Conservation (phyloP, 2,888 invertebrate species). For the Corbicula japonica region DNA sequence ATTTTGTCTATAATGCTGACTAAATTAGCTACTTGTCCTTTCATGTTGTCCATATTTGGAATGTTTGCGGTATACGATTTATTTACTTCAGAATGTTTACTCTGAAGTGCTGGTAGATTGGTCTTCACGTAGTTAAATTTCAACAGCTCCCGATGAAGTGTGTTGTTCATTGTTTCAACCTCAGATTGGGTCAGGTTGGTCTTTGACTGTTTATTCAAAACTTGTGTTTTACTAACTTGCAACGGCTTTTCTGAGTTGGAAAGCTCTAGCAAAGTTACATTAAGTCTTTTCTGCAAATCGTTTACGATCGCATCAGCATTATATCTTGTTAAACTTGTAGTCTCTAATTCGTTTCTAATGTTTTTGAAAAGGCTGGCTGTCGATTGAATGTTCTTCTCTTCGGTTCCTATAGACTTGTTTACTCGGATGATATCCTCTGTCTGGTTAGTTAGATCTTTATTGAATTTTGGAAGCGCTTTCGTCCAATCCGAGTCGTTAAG, state of each 20-base stretch:
- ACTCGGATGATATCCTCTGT: slow-evolving; percentile 6
- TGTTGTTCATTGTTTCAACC: slow-evolving; percentile 13
- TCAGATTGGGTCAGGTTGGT: not conserved
- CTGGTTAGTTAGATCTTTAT: slow-evolving; percentile 4
- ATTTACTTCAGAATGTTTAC: slow-evolving; percentile 37
- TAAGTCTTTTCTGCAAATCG: not conserved
- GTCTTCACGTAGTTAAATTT: slow-evolving; percentile 48
- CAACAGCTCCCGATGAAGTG: slow-evolving; percentile 42
- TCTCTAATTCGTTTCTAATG: not conserved
- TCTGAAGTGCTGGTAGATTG: slow-evolving; percentile 35
- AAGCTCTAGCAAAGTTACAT: not conserved
- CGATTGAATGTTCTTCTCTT: not conserved
- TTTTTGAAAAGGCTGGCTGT: not conserved
- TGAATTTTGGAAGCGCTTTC: slow-evolving; percentile 1
- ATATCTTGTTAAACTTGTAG: slow-evolving; percentile 27
- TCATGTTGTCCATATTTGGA: slow-evolving; percentile 32
- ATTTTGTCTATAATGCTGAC: slow-evolving; percentile 46
- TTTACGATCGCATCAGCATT: slow-evolving; percentile 8
- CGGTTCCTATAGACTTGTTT: not conserved
- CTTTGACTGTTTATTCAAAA: not conserved
- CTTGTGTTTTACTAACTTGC: not conserved
- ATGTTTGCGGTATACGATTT: slow-evolving; percentile 26
- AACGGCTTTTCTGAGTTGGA: slow-evolving; percentile 19
- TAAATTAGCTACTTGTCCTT: slow-evolving; percentile 33
- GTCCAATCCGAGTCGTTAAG: slow-evolving; percentile 32